Base-by-base conservation (phyloP, 2,888 invertebrate genomes). In the Iphiclides podalirius region DNA sequence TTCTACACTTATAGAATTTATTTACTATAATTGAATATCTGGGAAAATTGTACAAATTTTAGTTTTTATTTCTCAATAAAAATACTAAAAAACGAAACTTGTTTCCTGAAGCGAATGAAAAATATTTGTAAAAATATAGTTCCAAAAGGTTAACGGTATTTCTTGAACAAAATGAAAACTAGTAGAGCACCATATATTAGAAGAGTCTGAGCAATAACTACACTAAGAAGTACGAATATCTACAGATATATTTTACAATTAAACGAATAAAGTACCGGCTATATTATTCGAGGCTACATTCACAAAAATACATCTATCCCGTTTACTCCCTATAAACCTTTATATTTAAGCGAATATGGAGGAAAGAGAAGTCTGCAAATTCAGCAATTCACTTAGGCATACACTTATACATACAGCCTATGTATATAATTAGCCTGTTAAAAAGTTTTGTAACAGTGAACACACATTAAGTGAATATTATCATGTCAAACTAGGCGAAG, bases 391-490 rank as follows among this genome's bases (percentile, higher is more conserved):
- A 43, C 33, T 61, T 61, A 71, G 82, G 76, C 83, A 58, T 74
- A 84, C 13, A 71, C 75, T 75, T 67, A 77, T 75, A 84, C 75
- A 82, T 80, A 82, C 59, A 52, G 54, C 56, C 28, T 63, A 79
- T 79, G 84, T 61, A 74, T 83, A 82, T 70, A 82, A 79, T 63
- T 77, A 84, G 83, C 82, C 82, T 67, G 63, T 54, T 49, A 40
- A 17, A 52, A 17, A 42, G 4, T 23, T 48, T 26, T 56, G 47
- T 52, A 59, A 61, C 52, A 59, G 44, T 64, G 62, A 67, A 66
- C 63, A 65, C 60, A 46, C 31, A 44, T 37, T 44, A n/a, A 33
- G n/a, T 36, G n/a, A n/a, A n/a, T n/a, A n/a, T n/a, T n/a, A n/a
- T n/a, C n/a, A n/a, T n/a, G n/a, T n/a, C n/a, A n/a, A n/a, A n/a